Base-by-base conservation (phyloP, 2,888 invertebrate genomes). In the Hemicrepidius hirtus region DNA sequence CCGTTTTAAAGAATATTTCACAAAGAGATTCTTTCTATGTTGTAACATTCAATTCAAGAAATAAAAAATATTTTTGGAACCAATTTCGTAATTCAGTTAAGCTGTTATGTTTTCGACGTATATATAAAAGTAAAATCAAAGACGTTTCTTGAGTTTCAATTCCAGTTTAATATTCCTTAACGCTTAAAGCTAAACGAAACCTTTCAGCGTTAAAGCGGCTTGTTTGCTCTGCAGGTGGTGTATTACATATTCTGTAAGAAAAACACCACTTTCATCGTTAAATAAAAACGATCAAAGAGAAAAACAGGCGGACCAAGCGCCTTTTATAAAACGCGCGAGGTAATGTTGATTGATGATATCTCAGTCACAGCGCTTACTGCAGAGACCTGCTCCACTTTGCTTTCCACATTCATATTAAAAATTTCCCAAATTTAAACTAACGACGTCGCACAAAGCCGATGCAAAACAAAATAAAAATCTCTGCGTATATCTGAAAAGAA, bases 261-360 rank as follows among this genome's bases (percentile, higher is more conserved):
- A 60, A 60, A 41, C 60, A 20, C 60, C 44, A 60, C 60, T 28
- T 60, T 44, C 24, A 44, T 60, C 60, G 41, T 60, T 41, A 60
- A 60, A 40, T 60, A 60, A 60, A 60, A 60, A 60, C 60, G 60
- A 60, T 60, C 60, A 60, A 60, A 60, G 60, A 60, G 41, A 60
- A 60, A 60, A 60, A 60, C 41, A 44, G 21, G 41, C 60, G 13
- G 37, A 20, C 60, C 28, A 44, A 12, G 41, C 60, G 12, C 12
- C 20, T 18, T 75, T 73, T 70, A 75, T 75, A 73, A 73, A 73
- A 68, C 64, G 59, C 28, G 37, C 44, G 67, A 66, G 70, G 35
- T 73, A 73, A 75, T 73, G 75, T 69, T 75, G 75, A 75, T 75
- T 75, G 75, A 75, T 75, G 75, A 71, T 73, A 73, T 75, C 67